phyloP scores from a whole-genome alignment of 2,888 invertebrate species.

The Drosophila seclusa region DNA sequence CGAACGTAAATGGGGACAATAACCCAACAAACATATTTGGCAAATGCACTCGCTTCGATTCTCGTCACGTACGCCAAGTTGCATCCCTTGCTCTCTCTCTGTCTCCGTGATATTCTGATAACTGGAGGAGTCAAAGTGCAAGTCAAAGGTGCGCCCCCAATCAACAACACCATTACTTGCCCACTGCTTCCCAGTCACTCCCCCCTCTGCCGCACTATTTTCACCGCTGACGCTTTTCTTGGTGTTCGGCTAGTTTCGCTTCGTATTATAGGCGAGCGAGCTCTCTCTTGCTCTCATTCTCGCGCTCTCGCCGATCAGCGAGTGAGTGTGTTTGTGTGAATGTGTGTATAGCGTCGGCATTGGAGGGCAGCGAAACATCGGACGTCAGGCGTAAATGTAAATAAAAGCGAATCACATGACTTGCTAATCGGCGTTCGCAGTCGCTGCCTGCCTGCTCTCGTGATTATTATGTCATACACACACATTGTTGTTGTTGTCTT shows the following conservation, averaged over 20 bases:
- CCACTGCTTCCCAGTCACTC: constrained; percentile 8
- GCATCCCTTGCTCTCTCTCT: constrained; percentile 31
- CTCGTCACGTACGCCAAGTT: constrained; percentile 67
- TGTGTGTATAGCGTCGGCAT: constrained; percentile 21
- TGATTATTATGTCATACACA: constrained; percentile 84
- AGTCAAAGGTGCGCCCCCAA: constrained; percentile 47
- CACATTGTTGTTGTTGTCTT: constrained; percentile 64
- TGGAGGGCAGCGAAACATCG: constrained; percentile 24
- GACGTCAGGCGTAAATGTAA: constrained; percentile 77
- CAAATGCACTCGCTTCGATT: constrained; percentile 39
- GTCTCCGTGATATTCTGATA: constrained; percentile 19
- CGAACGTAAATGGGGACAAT: constrained; percentile 67
- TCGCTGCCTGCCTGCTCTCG: constrained; percentile 82
- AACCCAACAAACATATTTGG: constrained; percentile 70
- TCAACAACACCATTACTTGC: constrained; percentile 28
- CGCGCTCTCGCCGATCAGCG: constrained; percentile 37
- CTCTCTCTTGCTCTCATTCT: constrained; percentile 14
- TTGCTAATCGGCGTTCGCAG: constrained; percentile 82
- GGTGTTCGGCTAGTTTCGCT: constrained; percentile 22
- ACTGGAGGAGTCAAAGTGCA: constrained; percentile 59
- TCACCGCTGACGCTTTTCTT: constrained; percentile 6
- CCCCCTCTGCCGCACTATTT: neutral
- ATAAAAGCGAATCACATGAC: constrained; percentile 84
- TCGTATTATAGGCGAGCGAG: constrained; percentile 34
- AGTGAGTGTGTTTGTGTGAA: constrained; percentile 23